Evolutionary conservation across 2,888 invertebrate species (phyloP).

Genomic region (Petrophora chlorosata): DNA sequence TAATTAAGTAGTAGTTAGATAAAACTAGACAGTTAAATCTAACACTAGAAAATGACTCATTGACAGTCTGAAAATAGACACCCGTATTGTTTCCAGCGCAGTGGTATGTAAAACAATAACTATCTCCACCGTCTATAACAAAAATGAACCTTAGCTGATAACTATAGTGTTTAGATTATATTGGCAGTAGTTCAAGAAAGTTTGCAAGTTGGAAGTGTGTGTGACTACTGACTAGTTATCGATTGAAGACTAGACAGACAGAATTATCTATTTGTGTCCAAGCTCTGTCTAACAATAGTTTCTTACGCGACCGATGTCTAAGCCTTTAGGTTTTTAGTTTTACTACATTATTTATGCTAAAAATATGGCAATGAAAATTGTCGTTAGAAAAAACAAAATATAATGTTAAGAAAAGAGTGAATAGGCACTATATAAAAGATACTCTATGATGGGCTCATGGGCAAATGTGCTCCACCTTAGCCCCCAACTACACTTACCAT

Average conservation of each 20-base stretch:
- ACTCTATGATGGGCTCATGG: no score
- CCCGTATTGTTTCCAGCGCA: conserved; percentile 50
- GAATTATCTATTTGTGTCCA: background rate
- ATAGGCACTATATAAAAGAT: no score
- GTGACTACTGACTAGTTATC: conserved; percentile 12
- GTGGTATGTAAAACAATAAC: conserved; percentile 35
- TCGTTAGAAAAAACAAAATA: no score
- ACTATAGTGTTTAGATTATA: background rate
- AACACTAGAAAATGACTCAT: conserved; percentile 53
- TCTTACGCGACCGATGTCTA: background rate
- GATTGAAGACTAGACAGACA: conserved; percentile 10
- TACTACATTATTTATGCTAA: no score
- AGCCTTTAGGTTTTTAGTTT: no score
- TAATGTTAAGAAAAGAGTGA: no score
- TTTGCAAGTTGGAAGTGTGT: conserved; percentile 2
- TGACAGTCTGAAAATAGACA: conserved; percentile 55
- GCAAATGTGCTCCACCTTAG: no score
- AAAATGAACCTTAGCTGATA: conserved; percentile 7
- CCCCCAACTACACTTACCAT: no score
- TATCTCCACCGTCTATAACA: background rate
- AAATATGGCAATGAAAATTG: no score
- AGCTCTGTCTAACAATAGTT: background rate
- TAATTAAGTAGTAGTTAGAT: no score
- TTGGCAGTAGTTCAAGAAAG: conserved; percentile 5
- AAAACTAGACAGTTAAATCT: conserved; percentile 35